These are phyloP conservation scores for Cydia fagiglandana DNA, from an alignment of 1,140 invertebrate species.

Conservation along the genomic window DNA sequence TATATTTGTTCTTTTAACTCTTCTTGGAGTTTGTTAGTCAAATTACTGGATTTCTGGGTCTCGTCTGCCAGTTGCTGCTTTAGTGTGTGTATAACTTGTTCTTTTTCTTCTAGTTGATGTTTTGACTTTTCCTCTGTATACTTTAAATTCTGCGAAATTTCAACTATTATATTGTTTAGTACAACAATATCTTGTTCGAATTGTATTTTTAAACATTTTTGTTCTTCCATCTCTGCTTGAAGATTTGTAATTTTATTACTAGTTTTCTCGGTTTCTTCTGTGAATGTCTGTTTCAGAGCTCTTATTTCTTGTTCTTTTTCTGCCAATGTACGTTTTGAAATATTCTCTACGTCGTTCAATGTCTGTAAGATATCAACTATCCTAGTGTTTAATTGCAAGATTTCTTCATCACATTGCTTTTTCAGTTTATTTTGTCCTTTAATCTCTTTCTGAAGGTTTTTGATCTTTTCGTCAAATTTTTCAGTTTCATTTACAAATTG, in stretches of 20 bases:
- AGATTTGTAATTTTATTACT: not conserved
- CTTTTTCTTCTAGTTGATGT: not conserved
- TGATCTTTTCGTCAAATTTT: constrained; percentile 46
- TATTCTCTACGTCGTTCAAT: not conserved
- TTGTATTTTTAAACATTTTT: not conserved
- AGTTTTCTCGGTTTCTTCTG: constrained; percentile 1
- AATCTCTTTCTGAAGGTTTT: constrained; percentile 46
- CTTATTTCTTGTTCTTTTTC: not conserved
- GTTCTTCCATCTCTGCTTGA: not conserved
- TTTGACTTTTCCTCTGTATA: not conserved
- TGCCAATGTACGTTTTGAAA: not conserved
- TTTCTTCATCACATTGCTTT: constrained; percentile 4
- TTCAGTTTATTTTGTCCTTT: constrained; percentile 59
- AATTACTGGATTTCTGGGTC: not conserved
- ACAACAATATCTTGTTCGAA: not conserved
- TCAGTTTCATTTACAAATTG: constrained; percentile 59
- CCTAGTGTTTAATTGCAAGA: not conserved
- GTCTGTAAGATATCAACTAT: not conserved
- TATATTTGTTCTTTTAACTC: not conserved
- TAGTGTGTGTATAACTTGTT: not conserved
- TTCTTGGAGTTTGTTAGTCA: not conserved
- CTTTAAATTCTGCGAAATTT: not conserved
- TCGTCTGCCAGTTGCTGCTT: not conserved
- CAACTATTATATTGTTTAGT: constrained; percentile 8
- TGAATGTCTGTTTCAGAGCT: not conserved